Conservation (phyloP, 2,888 invertebrate genomes). For the Lepidocyrtoides sp. region DNA sequence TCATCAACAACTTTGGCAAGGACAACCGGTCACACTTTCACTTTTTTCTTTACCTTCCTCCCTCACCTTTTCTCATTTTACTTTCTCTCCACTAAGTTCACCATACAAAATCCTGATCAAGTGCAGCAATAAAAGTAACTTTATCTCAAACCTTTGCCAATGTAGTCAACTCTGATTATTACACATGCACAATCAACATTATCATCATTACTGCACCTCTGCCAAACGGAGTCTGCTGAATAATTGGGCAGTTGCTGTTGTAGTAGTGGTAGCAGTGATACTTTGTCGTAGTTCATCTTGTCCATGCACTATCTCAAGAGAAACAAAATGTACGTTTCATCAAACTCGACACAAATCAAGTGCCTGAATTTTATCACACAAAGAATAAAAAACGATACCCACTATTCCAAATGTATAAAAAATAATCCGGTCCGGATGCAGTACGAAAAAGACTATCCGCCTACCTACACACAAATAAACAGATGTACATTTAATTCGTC, state of each 20-base stretch:
- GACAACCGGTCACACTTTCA: slow-evolving; percentile 36
- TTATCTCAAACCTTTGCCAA: background rate
- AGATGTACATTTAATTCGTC: background rate
- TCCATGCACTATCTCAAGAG: background rate
- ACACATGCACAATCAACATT: background rate
- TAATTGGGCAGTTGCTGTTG: too few species aligned
- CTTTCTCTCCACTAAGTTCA: background rate
- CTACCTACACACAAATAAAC: background rate
- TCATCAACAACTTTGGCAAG: slow-evolving; percentile 38
- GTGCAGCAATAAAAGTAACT: background rate
- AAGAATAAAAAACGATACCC: background rate
- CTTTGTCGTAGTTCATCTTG: slow-evolving; percentile 39
- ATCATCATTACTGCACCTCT: background rate
- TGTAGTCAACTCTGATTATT: background rate
- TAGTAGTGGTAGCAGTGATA: background rate
- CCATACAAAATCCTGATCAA: background rate
- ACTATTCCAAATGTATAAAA: background rate
- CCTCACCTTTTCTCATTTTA: slow-evolving; percentile 25
- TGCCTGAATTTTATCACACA: background rate
- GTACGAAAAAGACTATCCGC: background rate
- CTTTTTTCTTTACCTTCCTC: too few species aligned
- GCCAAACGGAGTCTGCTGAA: background rate
- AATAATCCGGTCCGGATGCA: too few species aligned
- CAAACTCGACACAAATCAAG: background rate
- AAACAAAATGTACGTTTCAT: background rate